phyloP scores from a whole-genome alignment of 2,888 invertebrate genomes.

The Drosophila tripunctata region DNA sequence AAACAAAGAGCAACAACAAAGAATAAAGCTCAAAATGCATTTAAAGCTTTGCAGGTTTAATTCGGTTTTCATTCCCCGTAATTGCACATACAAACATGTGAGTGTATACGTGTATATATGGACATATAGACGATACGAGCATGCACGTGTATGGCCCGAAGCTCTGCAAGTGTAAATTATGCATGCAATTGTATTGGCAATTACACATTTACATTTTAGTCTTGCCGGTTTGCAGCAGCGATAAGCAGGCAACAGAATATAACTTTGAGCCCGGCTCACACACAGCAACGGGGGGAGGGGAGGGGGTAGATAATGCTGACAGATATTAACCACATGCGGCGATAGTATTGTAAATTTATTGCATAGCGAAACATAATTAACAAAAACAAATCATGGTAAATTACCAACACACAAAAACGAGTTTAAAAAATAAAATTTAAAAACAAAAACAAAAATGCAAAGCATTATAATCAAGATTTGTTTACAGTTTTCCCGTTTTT shows the following conservation, averaged over 20 bases:
- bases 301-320: conserved; percentile 52
- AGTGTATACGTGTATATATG: conserved; percentile 1
- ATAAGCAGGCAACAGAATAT: conserved; percentile 64
- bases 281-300: no score
- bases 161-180: conserved; percentile 59
- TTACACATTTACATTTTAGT: conserved; percentile 65
- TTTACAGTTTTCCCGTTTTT: conserved; percentile 29
- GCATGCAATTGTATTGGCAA: conserved; percentile 72
- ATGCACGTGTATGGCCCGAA: conserved; percentile 16
- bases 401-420: conserved; percentile 24
- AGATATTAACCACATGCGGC: conserved; percentile 65
- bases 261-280: conserved; percentile 29
- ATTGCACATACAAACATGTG: conserved; percentile 3
- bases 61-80: conserved; percentile 35
- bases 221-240: conserved; percentile 35
- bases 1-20: conserved; percentile 9
- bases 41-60: conserved; percentile 59
- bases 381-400: conserved; percentile 47
- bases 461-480: conserved; percentile 60
- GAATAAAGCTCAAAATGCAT: conserved; percentile 41
- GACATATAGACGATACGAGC: background rate
- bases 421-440: conserved; percentile 2
- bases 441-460: conserved; percentile 23
- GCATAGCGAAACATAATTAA: conserved; percentile 66
- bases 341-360: conserved; percentile 61